A percentile compares a stretch with the other conserved stretches of the same genome.
These are phyloP conservation scores for Aporophyla lueneburgensis DNA, from an alignment of 2,888 invertebrate species.

Conservation along the genomic window DNA sequence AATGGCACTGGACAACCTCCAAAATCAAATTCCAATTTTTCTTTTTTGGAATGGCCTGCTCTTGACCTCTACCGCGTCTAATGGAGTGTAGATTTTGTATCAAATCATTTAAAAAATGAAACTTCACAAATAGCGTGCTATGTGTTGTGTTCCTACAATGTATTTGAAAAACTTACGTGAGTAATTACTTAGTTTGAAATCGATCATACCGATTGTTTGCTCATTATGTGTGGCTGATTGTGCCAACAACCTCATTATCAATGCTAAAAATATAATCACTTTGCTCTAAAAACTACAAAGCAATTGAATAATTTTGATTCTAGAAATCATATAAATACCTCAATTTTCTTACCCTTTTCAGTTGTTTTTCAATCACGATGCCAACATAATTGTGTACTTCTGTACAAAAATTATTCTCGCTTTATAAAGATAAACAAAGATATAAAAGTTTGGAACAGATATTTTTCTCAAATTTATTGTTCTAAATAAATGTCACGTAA, in stretches of 20 bases:
- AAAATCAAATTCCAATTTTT: not conserved
- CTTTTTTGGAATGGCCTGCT: not conserved
- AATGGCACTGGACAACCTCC: no score
- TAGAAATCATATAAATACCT: slow-evolving; percentile 29
- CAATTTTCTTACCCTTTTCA: slow-evolving; percentile 1
- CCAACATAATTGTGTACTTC: not conserved
- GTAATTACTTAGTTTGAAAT: not conserved
- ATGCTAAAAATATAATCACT: slow-evolving; percentile 28
- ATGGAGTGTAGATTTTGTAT: no score
- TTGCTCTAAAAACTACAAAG: slow-evolving; percentile 21
- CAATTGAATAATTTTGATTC: not conserved
- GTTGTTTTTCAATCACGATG: not conserved
- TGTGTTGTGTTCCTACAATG: not conserved
- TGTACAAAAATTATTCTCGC: not conserved
- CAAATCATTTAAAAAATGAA: not conserved
- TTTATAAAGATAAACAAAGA: not conserved
- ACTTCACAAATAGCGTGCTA: not conserved
- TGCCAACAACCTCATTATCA: slow-evolving; percentile 7
- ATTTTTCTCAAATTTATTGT: not conserved
- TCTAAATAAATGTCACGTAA: not conserved
- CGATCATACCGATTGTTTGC: not conserved
- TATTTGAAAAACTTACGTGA: not conserved
- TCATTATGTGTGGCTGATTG: not conserved
- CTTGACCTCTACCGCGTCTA: no score
- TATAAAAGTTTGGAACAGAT: not conserved